Evolutionary conservation across 2,113 vertebrate species (phyloP).

Genomic region (Eolophus roseicapilla): DNA sequence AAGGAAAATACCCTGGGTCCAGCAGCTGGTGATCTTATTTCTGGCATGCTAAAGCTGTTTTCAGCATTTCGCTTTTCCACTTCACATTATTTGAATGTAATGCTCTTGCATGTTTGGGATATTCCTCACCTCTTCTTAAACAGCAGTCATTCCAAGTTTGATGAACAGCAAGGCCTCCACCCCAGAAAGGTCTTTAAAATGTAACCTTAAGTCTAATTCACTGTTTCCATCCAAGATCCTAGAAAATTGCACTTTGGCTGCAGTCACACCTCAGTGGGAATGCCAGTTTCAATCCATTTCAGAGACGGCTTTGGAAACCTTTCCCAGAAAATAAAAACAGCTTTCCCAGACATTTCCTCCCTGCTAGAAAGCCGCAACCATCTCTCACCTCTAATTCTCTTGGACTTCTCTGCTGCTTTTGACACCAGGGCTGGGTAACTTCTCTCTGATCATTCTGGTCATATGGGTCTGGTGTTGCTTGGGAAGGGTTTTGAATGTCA

Average conservation of each 20-base stretch:
- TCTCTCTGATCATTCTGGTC: not conserved
- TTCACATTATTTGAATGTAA: not conserved
- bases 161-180: not conserved
- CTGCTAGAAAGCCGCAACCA: not conserved
- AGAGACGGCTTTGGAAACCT: not conserved
- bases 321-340: not conserved
- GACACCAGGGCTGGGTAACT: not conserved
- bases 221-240: not conserved
- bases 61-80: not conserved
- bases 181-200: not conserved
- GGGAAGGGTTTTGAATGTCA: not conserved
- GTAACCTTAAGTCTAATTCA: not conserved
- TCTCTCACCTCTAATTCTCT: not conserved
- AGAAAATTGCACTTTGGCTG: not conserved
- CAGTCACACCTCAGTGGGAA: not conserved
- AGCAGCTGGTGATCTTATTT: not conserved
- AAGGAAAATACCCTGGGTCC: not conserved
- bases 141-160: not conserved
- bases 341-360: not conserved
- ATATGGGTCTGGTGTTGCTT: not conserved
- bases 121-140: not conserved
- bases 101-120: not conserved
- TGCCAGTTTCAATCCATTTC: not conserved
- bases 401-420: not conserved
- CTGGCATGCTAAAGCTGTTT: not conserved